Conservation (phyloP, 2,797 vertebrate genomes). For the Sebastes kiyomatsui region DNA sequence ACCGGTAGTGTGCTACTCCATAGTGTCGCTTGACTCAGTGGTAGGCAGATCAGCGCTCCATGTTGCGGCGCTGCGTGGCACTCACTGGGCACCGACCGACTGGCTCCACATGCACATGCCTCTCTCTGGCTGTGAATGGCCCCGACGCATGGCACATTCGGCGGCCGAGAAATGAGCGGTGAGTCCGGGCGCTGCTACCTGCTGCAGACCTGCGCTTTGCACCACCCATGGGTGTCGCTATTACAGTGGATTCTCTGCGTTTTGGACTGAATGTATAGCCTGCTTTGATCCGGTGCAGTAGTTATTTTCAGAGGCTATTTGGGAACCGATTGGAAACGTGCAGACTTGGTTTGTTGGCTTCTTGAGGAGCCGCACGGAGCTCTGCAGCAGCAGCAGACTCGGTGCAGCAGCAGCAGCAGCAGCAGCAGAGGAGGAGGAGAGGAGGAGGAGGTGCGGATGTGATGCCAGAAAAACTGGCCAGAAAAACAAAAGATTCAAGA, state of each 20-base stretch:
- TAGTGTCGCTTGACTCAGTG: constrained; percentile 36
- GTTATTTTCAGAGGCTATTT: constrained; percentile 49
- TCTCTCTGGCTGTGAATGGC: constrained; percentile 33
- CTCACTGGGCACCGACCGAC: constrained; percentile 62
- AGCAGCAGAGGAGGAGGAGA: constrained; percentile 18
- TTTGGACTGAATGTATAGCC: constrained; percentile 14
- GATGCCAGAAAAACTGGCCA: constrained; percentile 56
- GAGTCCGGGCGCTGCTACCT: constrained; percentile 36
- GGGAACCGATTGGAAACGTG: constrained; percentile 42
- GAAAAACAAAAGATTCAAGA: constrained; percentile 61
- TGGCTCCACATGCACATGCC: constrained; percentile 25
- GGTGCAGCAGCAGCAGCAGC: not conserved
- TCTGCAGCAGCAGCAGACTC: constrained; percentile 56
- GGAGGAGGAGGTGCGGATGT: constrained; percentile 42
- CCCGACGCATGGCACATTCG: not conserved
- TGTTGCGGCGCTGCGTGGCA: constrained; percentile 82
- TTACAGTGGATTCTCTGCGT: constrained; percentile 29
- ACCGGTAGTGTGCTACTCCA: constrained; percentile 15
- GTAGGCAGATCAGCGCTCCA: constrained; percentile 54
- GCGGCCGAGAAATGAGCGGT: constrained; percentile 15
- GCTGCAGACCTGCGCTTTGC: constrained; percentile 45
- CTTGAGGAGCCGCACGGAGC: constrained; percentile 45
- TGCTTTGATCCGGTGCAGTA: constrained; percentile 46
- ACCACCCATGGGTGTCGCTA: constrained; percentile 57
- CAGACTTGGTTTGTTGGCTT: not conserved